Evolutionary conservation across 2,797 vertebrate species (phyloP), one percentile per base, ranked within the genome.

Genomic region (Triplophysa bombifrons): DNA sequence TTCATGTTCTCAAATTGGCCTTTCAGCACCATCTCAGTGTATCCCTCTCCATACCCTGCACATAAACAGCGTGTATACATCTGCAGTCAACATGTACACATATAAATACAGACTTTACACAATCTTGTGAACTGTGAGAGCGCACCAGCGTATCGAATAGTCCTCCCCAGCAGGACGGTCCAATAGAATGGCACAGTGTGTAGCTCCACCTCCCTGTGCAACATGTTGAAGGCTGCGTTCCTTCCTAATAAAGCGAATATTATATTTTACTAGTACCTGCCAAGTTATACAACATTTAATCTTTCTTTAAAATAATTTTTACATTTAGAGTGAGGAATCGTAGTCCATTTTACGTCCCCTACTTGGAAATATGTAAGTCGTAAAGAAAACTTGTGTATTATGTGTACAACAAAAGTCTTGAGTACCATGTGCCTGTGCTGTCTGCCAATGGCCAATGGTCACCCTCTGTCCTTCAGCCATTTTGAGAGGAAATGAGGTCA

Each of bases 131-230:
- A 74, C 30, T 5, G 16, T 8, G 4, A 30, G 30, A n/a, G 9
- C 60, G 17, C 44, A 95, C 96, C 95, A 92, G 95, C 80, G 0
- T 96, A 96, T 85, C 93, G 92, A 76, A 96, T 93, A 84, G 88
- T 96, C 76, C 92, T 94, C 55, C 92, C 91, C 34, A 93, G 81
- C 83, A 95, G 85, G 0, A 91, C 91, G 80, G 94, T 95, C 96
- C 96, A 96, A 88, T 95, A 96, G 88, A 91, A 96, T 30, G 95
- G 95, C 30, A 96, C 90, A 2, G 93, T 93, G 81, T 83, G 92
- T 66, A 96, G 20, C 74, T 88, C 80, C 81, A 86, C 83, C 9
- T 30, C 65, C 85, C 87, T 92, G 60, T 71, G 84, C 87, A 96
- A 80, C 93, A 96, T 96, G 88, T 94, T 96, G 19, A 95, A 84